Evolutionary conservation across 2,797 vertebrate species (phyloP).

Genomic region (Todus mexicanus): DNA sequence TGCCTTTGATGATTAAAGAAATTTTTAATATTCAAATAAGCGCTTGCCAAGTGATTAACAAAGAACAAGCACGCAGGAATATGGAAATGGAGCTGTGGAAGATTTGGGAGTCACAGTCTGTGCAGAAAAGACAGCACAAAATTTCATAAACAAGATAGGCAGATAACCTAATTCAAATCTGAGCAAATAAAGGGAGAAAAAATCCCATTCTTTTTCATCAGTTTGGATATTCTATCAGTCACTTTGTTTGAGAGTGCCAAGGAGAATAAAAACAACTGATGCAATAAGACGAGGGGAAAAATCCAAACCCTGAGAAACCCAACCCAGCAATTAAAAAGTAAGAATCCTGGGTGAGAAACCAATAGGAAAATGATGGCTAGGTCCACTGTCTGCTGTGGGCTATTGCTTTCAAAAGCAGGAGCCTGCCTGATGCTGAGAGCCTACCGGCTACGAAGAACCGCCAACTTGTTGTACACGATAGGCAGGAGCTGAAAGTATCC

Average conservation of each 20-base stretch:
- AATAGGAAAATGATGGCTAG: slow-evolving; percentile 36
- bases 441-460: neutral
- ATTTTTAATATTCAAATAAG: slow-evolving; percentile 99
- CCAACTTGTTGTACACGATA: neutral
- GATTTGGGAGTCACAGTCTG: slow-evolving; percentile 79
- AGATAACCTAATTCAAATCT: slow-evolving; percentile 77
- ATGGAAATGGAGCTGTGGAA: slow-evolving; percentile 82
- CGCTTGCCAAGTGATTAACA: slow-evolving; percentile 99
- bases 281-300: neutral
- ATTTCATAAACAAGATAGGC: slow-evolving; percentile 80
- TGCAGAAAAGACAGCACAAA: slow-evolving; percentile 75
- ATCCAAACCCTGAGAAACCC: slow-evolving; percentile 32
- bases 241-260: slow-evolving; percentile 66
- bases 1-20: slow-evolving; percentile 99
- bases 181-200: slow-evolving; percentile 65
- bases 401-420: slow-evolving; percentile 34
- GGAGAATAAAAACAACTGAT: slow-evolving; percentile 10
- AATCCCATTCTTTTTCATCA: slow-evolving; percentile 60
- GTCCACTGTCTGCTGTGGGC: neutral
- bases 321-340: slow-evolving; percentile 52
- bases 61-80: slow-evolving; percentile 86
- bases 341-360: slow-evolving; percentile 44
- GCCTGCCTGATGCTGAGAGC: neutral
- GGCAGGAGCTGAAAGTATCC: neutral
- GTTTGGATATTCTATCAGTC: slow-evolving; percentile 74